A percentile compares a stretch with the other conserved stretches of the same genome.
Evolutionary conservation across 2,888 invertebrate species (phyloP).

Genomic region (Exocentrus adspersus): DNA sequence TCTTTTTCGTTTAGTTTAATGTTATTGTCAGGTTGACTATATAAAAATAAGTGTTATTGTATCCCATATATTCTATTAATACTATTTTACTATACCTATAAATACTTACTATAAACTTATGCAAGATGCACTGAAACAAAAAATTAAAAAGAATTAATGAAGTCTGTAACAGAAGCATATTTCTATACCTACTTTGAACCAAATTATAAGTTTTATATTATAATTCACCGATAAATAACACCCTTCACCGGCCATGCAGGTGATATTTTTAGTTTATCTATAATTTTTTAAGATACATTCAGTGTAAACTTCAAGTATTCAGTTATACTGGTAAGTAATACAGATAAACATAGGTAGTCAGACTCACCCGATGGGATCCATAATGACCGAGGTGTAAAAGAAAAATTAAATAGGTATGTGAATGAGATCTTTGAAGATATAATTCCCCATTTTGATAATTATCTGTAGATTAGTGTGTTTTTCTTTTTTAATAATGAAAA

Average conservation of each 20-base stretch:
- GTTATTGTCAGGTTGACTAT: slow-evolving; percentile 33
- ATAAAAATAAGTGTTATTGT: background rate
- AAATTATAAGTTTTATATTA: too few relatives aligned
- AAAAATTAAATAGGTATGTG: background rate
- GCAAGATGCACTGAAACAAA: slow-evolving; percentile 47
- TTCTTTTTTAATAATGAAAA: background rate
- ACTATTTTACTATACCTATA: too few relatives aligned
- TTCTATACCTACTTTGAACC: too few relatives aligned
- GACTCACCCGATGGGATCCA: slow-evolving; percentile 48
- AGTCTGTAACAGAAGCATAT: too few relatives aligned
- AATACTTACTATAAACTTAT: slow-evolving; percentile 49
- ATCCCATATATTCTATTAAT: too few relatives aligned
- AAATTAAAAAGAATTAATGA: too few relatives aligned
- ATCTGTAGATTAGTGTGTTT: background rate
- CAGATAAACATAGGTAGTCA: background rate
- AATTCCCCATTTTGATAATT: background rate
- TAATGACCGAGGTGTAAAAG: slow-evolving; percentile 7
- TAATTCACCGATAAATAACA: too few relatives aligned
- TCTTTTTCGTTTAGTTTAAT: slow-evolving; percentile 55
- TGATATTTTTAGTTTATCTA: too few relatives aligned
- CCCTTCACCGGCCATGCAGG: too few relatives aligned
- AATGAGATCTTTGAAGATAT: background rate
- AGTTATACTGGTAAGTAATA: too few relatives aligned
- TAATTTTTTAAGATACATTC: too few relatives aligned
- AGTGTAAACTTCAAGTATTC: too few relatives aligned